Evolutionary conservation across 2,113 vertebrate genomes (phyloP).

Genomic region (Kryptolebias marmoratus): DNA sequence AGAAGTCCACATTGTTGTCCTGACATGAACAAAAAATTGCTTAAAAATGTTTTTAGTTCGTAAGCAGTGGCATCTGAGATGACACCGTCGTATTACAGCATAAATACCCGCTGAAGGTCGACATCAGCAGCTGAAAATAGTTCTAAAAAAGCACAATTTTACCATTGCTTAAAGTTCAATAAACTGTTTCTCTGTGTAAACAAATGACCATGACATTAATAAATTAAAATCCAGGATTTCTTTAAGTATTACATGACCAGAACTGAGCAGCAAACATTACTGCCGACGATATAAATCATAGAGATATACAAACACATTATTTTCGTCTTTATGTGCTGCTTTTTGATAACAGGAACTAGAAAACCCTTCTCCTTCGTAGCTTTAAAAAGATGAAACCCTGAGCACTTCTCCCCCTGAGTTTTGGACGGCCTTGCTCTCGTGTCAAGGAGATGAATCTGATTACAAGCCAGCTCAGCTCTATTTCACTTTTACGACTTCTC

Average conservation of each 20-base stretch:
- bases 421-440: neutral
- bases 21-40: too few species aligned
- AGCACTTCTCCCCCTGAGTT: neutral
- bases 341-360: too few species aligned
- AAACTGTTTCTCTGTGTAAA: neutral
- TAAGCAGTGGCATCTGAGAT: neutral
- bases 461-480: neutral
- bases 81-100: too few species aligned
- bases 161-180: neutral
- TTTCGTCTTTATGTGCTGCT: too few species aligned
- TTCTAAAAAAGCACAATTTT: too few species aligned
- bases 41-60: neutral
- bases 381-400: neutral
- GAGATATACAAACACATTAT: too few species aligned
- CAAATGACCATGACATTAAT: neutral
- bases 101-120: too few species aligned
- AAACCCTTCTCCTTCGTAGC: too few species aligned
- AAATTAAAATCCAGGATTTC: neutral
- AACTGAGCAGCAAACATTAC: neutral
- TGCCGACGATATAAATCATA: neutral
- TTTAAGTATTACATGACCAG: neutral
- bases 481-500: neutral
- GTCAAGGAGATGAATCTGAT: neutral
- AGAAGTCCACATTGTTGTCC: neutral
- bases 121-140: too few species aligned